These are phyloP conservation scores for Hylomyscus alleni DNA, from an alignment of 2,797 vertebrate genomes.

Conservation along the genomic window DNA sequence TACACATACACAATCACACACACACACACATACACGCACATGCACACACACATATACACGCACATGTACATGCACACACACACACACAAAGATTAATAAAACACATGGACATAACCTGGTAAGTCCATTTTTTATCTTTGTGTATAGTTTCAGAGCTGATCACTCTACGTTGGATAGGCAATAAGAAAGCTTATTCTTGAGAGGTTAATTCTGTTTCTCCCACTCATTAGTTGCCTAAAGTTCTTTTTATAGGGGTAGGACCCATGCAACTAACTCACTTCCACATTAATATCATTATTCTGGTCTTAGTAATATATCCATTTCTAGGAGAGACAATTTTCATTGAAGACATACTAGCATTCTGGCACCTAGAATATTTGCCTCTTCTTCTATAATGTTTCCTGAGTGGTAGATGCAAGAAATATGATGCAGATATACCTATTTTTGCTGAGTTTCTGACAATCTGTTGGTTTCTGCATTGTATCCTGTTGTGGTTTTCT, in stretches of 20 bases:
- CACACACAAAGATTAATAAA: too few relatives aligned
- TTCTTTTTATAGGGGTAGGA: not conserved
- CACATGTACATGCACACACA: not conserved
- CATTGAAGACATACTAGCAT: not conserved
- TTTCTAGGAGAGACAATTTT: not conserved
- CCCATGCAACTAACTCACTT: not conserved
- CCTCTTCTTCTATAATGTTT: not conserved
- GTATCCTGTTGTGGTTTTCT: not conserved
- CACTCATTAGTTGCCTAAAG: not conserved
- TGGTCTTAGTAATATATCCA: not conserved
- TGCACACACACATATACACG: too few relatives aligned
- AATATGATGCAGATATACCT: not conserved
- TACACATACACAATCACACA: not conserved
- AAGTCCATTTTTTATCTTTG: not conserved
- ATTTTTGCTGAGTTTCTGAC: not conserved
- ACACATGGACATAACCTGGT: not conserved
- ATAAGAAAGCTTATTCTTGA: not conserved
- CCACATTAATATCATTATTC: not conserved
- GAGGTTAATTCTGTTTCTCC: not conserved
- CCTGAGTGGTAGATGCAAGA: not conserved
- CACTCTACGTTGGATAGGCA: not conserved
- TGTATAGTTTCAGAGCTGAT: not conserved
- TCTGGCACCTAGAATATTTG: too few relatives aligned
- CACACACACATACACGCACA: not conserved
- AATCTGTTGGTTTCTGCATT: not conserved